A percentile compares a stretch with the other conserved stretches of the same genome.
Evolutionary conservation across 2,797 vertebrate species (phyloP).

Genomic region (Mastacembelus armatus): DNA sequence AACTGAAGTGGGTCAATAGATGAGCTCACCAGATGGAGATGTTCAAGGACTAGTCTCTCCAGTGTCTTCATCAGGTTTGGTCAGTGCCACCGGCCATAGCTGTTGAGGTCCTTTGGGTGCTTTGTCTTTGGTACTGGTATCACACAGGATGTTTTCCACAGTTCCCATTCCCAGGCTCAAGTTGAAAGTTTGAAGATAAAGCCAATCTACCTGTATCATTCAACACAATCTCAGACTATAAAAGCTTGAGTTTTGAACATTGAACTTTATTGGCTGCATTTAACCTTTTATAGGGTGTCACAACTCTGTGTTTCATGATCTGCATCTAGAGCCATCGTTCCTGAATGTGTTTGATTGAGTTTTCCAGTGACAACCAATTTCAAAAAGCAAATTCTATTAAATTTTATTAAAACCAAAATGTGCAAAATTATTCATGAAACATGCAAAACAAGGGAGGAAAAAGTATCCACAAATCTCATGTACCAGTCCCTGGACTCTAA

Average conservation of each 20-base stretch:
- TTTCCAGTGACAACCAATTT: no score
- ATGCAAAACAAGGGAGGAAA: no score
- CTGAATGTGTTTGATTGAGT: no score
- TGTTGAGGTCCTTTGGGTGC: not conserved
- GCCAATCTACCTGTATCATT: no score
- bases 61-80: not conserved
- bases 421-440: not conserved
- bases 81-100: not conserved
- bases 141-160: not conserved
- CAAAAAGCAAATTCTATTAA: not conserved
- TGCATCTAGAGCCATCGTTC: no score
- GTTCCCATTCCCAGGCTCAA: no score
- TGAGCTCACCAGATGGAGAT: not conserved
- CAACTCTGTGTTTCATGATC: not conserved
- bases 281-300: conserved; percentile 4
- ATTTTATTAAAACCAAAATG: not conserved
- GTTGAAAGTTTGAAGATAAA: no score
- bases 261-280: conserved; percentile 8
- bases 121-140: no score
- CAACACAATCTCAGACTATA: not conserved
- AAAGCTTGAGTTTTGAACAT: not conserved
- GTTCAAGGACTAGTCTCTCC: not conserved
- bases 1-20: not conserved
- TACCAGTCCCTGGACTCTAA: no score
- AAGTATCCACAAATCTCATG: no score